Percentiles rank a stretch among this genome's conserved stretches.
Evolutionary conservation across 1,140 invertebrate species (phyloP).

Genomic region (Drosophila teissieri): DNA sequence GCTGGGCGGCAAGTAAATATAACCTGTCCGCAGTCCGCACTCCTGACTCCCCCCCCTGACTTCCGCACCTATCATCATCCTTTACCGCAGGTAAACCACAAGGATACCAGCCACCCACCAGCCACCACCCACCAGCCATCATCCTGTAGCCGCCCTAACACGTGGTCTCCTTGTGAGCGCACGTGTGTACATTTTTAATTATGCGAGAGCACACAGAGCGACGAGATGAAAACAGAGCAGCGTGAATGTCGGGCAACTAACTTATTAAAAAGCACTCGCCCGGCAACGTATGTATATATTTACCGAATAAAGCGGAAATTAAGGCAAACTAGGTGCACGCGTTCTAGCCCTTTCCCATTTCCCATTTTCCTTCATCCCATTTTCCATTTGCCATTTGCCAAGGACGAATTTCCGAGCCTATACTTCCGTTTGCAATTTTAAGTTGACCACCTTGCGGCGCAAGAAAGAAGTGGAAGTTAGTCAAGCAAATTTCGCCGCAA

Average conservation of each 20-base stretch:
- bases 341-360: neutral
- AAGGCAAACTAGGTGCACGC: constrained; percentile 31
- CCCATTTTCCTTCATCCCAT: neutral
- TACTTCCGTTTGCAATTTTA: constrained; percentile 29
- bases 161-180: constrained; percentile 31
- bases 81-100: neutral
- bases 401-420: neutral
- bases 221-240: constrained; percentile 37
- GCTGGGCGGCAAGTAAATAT: constrained; percentile 24
- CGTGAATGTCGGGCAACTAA: constrained; percentile 65
- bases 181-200: constrained; percentile 79
- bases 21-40: neutral
- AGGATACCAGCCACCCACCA: too few species aligned
- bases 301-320: constrained; percentile 60
- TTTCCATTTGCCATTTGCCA: neutral
- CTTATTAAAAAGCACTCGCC: constrained; percentile 70
- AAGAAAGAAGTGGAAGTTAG: neutral
- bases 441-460: constrained; percentile 48
- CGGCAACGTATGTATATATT: constrained; percentile 61
- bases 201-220: constrained; percentile 57
- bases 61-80: neutral
- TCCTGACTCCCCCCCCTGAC: neutral
- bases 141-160: constrained; percentile 1
- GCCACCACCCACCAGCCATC: neutral
- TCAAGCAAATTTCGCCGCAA: constrained; percentile 28